Evolutionary conservation across 37 sponge, comb jelly and placozoan genomes (phyloP).

Genomic region (Tethya wilhelma): DNA sequence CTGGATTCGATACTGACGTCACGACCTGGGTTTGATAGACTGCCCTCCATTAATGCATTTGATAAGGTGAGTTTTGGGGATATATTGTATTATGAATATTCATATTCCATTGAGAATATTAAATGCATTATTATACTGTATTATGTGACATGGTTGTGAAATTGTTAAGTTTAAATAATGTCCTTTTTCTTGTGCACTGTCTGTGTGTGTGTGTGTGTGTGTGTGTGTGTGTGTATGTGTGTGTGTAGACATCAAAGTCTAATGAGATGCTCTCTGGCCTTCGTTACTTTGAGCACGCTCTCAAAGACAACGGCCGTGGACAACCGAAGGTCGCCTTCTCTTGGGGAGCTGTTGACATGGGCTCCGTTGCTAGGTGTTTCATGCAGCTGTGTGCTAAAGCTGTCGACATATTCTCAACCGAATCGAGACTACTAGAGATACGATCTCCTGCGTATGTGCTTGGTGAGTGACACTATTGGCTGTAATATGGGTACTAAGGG

Average conservation of each 20-base stretch:
- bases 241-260: slow-evolving; percentile 82
- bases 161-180: neutral
- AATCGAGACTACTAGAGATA: slow-evolving; percentile 78
- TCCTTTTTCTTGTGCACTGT: neutral
- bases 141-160: no score
- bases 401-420: slow-evolving; percentile 65
- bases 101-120: no score
- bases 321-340: slow-evolving; percentile 80
- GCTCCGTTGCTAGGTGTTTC: slow-evolving; percentile 80
- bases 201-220: neutral
- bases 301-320: slow-evolving; percentile 81
- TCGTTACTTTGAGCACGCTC: slow-evolving; percentile 93
- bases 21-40: slow-evolving; percentile 70
- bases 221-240: neutral
- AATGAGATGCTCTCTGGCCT: slow-evolving; percentile 92
- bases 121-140: slow-evolving; percentile 6
- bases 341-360: slow-evolving; percentile 92
- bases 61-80: slow-evolving; percentile 64
- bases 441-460: slow-evolving; percentile 84
- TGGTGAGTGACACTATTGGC: no score
- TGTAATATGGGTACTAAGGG: no score
- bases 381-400: slow-evolving; percentile 74
- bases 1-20: slow-evolving; percentile 46
- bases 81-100: no score
- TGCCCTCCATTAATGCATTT: slow-evolving; percentile 84